Evolutionary conservation across 2,113 vertebrate species (phyloP).

Genomic region (Crotalus tigris): DNA sequence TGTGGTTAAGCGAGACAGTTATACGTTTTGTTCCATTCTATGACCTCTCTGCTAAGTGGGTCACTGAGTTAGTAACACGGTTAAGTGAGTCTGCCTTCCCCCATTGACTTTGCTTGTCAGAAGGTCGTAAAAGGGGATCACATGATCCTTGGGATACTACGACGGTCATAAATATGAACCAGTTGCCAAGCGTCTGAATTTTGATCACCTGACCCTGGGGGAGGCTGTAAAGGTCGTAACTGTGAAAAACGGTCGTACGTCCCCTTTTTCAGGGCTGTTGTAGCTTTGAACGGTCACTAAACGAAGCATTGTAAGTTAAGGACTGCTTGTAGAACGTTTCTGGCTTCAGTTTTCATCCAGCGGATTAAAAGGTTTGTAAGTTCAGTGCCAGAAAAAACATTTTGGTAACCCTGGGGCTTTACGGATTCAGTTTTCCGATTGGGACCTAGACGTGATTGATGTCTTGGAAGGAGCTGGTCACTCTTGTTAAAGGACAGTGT

Average conservation of each 20-base stretch:
- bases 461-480: conserved; percentile 10
- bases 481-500: background rate
- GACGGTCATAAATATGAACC: background rate
- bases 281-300: background rate
- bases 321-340: background rate
- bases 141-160: background rate
- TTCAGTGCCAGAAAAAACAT: background rate
- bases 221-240: background rate
- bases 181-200: background rate
- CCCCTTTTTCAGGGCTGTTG: background rate
- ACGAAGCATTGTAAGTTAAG: background rate
- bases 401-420: conserved; percentile 10
- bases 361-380: conserved; percentile 12
- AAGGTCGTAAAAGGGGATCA: background rate
- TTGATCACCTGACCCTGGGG: rapidly evolving
- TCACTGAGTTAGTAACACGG: background rate
- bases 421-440: conserved; percentile 5
- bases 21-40: background rate
- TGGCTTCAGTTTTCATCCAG: conserved; percentile 34
- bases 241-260: background rate
- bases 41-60: background rate
- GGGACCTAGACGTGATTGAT: background rate
- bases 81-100: background rate
- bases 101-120: background rate
- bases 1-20: background rate